These are phyloP conservation scores for Ceratothoa steindachneri DNA, from an alignment of 2,888 invertebrate species.

Conservation along the genomic window DNA sequence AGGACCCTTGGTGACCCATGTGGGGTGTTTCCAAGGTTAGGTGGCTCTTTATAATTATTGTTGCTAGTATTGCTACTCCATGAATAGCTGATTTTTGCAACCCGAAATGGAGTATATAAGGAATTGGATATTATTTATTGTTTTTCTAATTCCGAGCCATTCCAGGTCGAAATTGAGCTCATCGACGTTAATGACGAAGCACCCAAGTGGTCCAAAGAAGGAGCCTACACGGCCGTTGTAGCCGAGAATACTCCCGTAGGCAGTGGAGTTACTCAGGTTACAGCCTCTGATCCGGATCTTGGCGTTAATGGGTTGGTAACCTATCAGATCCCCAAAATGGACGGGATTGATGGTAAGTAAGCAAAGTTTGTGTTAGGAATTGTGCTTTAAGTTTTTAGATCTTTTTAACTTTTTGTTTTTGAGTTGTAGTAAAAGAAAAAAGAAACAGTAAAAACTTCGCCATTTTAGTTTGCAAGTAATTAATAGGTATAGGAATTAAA, in stretches of 20 bases:
- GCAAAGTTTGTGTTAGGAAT: no score
- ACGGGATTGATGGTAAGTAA: slow-evolving; percentile 65
- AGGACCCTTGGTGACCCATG: no score
- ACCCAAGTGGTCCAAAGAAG: slow-evolving; percentile 60
- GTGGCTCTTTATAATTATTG: no score
- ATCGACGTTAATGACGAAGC: slow-evolving; percentile 75
- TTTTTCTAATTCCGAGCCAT: no score
- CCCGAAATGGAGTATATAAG: no score
- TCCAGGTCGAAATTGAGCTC: slow-evolving; percentile 63
- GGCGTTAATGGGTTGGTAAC: slow-evolving; percentile 54
- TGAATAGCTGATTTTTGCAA: no score
- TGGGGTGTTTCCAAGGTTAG: no score
- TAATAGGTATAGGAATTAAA: no score
- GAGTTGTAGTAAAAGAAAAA: background rate
- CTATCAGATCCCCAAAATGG: slow-evolving; percentile 66
- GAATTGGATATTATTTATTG: no score
- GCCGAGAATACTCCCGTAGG: slow-evolving; percentile 69
- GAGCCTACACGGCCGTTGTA: slow-evolving; percentile 67
- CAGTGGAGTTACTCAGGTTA: slow-evolving; percentile 57
- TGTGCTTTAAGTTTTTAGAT: background rate
- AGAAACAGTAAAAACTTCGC: background rate
- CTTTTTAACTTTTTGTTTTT: no score
- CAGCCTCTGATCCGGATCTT: slow-evolving; percentile 72
- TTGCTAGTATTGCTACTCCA: no score
- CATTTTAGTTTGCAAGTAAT: no score